Conservation (phyloP, 2,888 invertebrate species). For the Nycteola revayana region DNA sequence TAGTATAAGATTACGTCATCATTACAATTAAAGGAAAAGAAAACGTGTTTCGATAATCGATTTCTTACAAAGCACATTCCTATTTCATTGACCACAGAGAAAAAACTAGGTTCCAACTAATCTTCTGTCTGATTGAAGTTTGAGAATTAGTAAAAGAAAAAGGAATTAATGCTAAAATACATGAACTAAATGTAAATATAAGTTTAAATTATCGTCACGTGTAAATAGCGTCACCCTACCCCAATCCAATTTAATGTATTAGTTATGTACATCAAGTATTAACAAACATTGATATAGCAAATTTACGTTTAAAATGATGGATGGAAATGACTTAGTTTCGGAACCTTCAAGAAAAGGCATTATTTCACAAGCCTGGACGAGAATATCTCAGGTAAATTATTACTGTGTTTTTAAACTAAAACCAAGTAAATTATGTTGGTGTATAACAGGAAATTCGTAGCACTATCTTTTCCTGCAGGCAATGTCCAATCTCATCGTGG, state of each 20-base stretch:
- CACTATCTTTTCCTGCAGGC: constrained; percentile 5
- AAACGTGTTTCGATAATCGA: too few relatives aligned
- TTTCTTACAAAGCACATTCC: constrained; percentile 7
- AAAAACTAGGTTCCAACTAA: constrained; percentile 31
- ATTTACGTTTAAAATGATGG: constrained; percentile 77
- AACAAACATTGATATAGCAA: constrained; percentile 27
- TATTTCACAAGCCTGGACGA: constrained; percentile 85
- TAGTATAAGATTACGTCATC: too few relatives aligned
- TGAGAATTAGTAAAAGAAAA: constrained; percentile 2
- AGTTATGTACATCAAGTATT: constrained; percentile 43
- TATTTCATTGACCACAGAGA: constrained; percentile 18
- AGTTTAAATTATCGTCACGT: constrained; percentile 26
- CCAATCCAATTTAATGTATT: constrained; percentile 13
- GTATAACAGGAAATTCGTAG: constrained; percentile 12
- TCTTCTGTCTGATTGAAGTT: constrained; percentile 19
- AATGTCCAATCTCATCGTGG: too few relatives aligned
- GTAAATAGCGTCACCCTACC: constrained; percentile 22
- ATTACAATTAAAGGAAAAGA: too few relatives aligned
- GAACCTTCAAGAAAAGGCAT: constrained; percentile 83
- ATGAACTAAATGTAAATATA: constrained; percentile 25
- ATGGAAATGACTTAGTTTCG: constrained; percentile 86
- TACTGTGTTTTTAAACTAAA: constrained; percentile 13
- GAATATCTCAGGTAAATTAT: constrained; percentile 84
- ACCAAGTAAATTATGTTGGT: constrained; percentile 1
- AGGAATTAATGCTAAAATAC: constrained; percentile 13